Base-by-base conservation (phyloP, 2,113 vertebrate genomes). In the Oceanites oceanicus region DNA sequence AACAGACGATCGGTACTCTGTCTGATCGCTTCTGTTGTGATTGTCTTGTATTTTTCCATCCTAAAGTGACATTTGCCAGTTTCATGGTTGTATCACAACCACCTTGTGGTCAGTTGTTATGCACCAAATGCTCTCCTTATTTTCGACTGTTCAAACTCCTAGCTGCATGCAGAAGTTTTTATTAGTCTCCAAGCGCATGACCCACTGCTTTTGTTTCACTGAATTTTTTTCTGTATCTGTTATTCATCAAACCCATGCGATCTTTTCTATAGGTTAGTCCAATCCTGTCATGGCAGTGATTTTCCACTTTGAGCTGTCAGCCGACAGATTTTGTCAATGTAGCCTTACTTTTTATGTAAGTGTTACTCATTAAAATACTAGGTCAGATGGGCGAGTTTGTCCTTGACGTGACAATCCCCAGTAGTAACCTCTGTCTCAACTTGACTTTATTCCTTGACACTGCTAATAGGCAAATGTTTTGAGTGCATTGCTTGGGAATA, bases 261-360 rank as follows among this genome's bases (percentile, higher is more conserved):
- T 92, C 83, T 91, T 86, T 94, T 45, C 66, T 44, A 7, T 84
- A 91, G 91, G 84, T 87, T 78, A 96, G 77, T 67, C 22, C 38
- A 63, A 0, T 59, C 42, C 73, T 70, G 42, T 49, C 63, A 38
- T 36, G 67, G 63, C 91, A 58, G 71, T 13, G 47, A 38, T 92
- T 56, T 80, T 95, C 59, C 84, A 13, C 79, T 47, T 15, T 4
- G 42, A 89, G 86, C 61, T 78, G 89, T 73, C 89, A 86, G 63
- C 50, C 0, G 3, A 6, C 45, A 73, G 44, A 22, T 94, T 65
- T 70, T 44, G 62, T 84, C 59, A 50, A 0, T 6, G 65, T 58
- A 84, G 65, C 73, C 74, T 77, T 92, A 71, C 80, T 72, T 92
- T 86, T 62, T 40, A 45, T 83, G 13, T 74, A 53, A 79, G 90